phyloP scores from a whole-genome alignment of 2,113 vertebrate genomes.

The Pangasianodon hypophthalmus region DNA sequence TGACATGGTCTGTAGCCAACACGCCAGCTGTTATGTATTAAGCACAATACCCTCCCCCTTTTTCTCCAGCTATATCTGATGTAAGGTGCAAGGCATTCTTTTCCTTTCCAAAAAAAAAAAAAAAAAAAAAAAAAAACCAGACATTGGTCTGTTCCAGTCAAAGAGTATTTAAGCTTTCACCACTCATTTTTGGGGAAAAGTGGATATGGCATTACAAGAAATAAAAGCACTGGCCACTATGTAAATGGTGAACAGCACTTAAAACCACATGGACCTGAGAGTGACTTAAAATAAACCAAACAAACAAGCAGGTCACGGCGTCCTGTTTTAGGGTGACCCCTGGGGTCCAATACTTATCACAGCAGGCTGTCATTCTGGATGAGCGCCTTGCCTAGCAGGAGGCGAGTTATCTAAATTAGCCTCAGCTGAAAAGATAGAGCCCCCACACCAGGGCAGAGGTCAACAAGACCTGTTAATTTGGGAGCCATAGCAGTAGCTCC shows the following conservation, averaged over 20 bases:
- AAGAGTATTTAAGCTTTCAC: conserved; percentile 46
- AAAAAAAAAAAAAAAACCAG: conserved; percentile 72
- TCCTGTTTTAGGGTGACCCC: conserved; percentile 70
- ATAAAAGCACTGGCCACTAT: neutral
- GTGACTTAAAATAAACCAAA: conserved; percentile 65
- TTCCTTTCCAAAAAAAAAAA: conserved; percentile 70
- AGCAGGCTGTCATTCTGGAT: conserved; percentile 62
- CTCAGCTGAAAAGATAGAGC: conserved; percentile 76
- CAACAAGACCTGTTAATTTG: conserved; percentile 73
- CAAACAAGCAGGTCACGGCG: conserved; percentile 64
- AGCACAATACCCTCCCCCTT: conserved; percentile 63
- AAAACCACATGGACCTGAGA: conserved; percentile 64
- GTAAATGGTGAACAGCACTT: conserved; percentile 64
- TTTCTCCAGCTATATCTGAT: conserved; percentile 73
- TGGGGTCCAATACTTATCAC: conserved; percentile 73
- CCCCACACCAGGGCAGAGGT: conserved; percentile 70
- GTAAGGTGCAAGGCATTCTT: conserved; percentile 74
- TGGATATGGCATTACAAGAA: neutral
- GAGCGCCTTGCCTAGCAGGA: conserved; percentile 67
- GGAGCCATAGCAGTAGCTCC: conserved; percentile 69
- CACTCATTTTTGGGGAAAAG: neutral
- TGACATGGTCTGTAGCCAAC: conserved; percentile 50
- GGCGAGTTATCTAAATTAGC: conserved; percentile 71
- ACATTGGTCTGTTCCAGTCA: conserved; percentile 61
- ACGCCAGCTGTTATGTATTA: conserved; percentile 77